These are phyloP conservation scores for Odontamblyopus lacepedii DNA, from an alignment of 2,797 vertebrate genomes.

Conservation along the genomic window DNA sequence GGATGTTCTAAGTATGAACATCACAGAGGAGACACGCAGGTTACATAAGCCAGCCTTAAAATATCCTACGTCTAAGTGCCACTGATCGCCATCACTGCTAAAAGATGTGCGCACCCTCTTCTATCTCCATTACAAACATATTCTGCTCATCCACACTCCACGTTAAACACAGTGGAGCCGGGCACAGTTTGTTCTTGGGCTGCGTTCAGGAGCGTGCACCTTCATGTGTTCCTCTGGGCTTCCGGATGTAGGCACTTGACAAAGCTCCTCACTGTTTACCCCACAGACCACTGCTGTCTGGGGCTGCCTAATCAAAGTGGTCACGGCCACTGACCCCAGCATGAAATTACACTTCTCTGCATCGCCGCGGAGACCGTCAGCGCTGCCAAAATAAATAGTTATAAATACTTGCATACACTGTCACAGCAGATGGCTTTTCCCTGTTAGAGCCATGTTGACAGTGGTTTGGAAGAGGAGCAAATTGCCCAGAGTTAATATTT, in stretches of 20 bases:
- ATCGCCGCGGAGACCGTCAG: conserved; percentile 48
- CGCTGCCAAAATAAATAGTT: conserved; percentile 51
- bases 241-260: conserved; percentile 49
- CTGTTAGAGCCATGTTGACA: conserved; percentile 47
- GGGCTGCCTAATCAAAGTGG: conserved; percentile 18
- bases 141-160: no score
- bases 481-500: conserved; percentile 48
- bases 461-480: conserved; percentile 50
- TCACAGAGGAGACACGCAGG: no score
- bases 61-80: not conserved
- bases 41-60: no score
- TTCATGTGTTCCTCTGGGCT: conserved; percentile 21
- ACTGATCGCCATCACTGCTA: not conserved
- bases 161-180: not conserved
- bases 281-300: conserved; percentile 18
- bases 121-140: not conserved
- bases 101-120: not conserved
- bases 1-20: no score
- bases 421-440: conserved; percentile 24
- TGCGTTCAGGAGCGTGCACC: not conserved
- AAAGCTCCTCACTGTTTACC: conserved; percentile 59
- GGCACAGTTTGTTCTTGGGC: conserved; percentile 7
- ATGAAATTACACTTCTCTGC: conserved; percentile 32
- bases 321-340: conserved; percentile 21
- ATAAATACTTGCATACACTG: conserved; percentile 32